Conservation (phyloP, 2,113 vertebrate genomes). For the Gymnorhina tibicen region DNA sequence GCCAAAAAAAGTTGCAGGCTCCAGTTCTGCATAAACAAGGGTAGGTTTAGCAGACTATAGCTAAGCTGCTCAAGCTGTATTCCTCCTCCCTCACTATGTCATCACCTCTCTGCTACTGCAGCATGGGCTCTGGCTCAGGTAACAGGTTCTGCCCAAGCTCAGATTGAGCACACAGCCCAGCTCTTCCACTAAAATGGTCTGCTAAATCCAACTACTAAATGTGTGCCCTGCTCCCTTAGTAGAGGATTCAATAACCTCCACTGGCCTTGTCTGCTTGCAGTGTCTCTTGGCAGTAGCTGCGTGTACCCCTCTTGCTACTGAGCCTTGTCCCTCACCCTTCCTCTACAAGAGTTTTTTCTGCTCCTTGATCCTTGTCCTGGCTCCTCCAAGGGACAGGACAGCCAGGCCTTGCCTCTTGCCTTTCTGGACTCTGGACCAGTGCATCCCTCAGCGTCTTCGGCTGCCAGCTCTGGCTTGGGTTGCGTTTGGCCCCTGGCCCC, state of each 20-base stretch:
- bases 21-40: background rate
- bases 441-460: background rate
- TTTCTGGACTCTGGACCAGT: background rate
- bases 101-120: background rate
- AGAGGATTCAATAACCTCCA: rapidly evolving
- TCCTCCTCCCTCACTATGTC: background rate
- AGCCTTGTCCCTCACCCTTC: background rate
- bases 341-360: background rate
- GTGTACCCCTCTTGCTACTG: background rate
- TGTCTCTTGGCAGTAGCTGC: background rate
- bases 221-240: background rate
- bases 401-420: background rate
- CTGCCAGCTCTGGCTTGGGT: background rate
- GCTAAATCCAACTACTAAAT: background rate
- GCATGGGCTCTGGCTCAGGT: background rate
- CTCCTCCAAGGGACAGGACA: background rate
- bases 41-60: background rate
- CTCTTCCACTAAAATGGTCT: background rate
- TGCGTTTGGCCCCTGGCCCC: background rate
- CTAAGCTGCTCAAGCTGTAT: background rate
- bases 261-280: background rate
- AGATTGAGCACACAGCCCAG: background rate
- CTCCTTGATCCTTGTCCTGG: background rate
- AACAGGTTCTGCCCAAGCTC: background rate
- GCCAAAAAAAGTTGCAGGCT: background rate